Evolutionary conservation across 2,113 vertebrate genomes (phyloP), one percentile per base, ranked within the genome.

Genomic region (Anthoscopus minutus): DNA sequence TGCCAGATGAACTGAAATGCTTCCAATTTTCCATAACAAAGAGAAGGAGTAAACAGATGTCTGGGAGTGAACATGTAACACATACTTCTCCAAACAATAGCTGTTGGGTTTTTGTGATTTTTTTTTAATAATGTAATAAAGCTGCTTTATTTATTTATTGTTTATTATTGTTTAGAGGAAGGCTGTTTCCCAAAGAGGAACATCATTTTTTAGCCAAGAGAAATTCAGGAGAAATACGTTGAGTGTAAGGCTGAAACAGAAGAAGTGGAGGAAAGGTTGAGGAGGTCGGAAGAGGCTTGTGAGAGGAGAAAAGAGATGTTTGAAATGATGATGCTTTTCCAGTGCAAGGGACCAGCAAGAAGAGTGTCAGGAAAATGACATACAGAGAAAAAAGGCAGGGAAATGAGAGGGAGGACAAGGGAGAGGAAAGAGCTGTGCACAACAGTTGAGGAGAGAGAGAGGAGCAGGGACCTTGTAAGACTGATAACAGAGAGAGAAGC

Each of bases 381-480:
- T 4, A 30, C 2, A 31, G 13, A 53, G 28, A 38, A 70, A 44
- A 88, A 94, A 45, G 13, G 7, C 20, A 57, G 28, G 79, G 14
- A 89, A 87, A 60, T 40, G 7, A 64, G 33, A 81, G 9, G 33
- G 9, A 85, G 27, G 24, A 38, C 15, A 87, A 53, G 7, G 10
- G 10, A 90, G 14, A 65, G 3, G 11, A 47, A 66, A 85, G 13
- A 76, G 10, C 2, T 6, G 14, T 80, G 18, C 17, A 73, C 40
- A 54, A 28, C 11, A 6, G 13, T 6, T 64, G 10, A 50, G 10
- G 37, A 74, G n/a, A 24, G 25, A 33, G 0, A 64, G 20, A 19
- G 20, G 9, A 82, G 6, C 11, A 51, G 4, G 8, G 13, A 56
- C 8, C 9, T 87, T 0, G 0, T 53, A 47, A 35, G 79, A 84